Evolutionary conservation across 2,113 vertebrate species (phyloP).

Genomic region (Psilopogon haemacephalus): DNA sequence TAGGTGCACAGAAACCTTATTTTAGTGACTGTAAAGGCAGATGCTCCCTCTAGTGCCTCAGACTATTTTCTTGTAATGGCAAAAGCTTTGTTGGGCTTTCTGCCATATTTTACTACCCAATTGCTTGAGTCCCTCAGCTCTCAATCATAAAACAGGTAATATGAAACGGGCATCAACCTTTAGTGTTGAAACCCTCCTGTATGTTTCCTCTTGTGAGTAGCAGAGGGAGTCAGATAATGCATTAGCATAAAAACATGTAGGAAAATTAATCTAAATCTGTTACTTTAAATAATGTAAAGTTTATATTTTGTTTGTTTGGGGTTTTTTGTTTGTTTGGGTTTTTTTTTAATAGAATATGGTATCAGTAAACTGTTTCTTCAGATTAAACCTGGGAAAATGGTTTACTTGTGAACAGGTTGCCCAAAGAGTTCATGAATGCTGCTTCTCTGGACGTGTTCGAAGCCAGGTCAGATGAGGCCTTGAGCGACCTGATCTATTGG

Average conservation of each 20-base stretch:
- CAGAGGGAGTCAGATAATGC: not conserved
- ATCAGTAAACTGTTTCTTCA: not conserved
- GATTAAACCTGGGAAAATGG: not conserved
- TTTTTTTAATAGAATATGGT: not conserved
- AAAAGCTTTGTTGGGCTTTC: not conserved
- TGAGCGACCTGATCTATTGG: too few species aligned
- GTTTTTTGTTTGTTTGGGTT: not conserved
- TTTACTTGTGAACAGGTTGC: not conserved
- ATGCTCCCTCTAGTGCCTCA: conserved; percentile 67
- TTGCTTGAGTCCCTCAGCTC: not conserved
- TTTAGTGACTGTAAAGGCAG: conserved; percentile 43
- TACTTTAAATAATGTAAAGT: not conserved
- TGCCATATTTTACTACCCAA: conserved; percentile 25
- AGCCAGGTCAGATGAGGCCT: too few species aligned
- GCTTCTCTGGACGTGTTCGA: too few species aligned
- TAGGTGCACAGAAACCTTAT: not conserved
- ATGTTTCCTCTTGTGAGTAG: not conserved
- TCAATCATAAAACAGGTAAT: not conserved
- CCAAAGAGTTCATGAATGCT: too few species aligned
- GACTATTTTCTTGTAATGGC: not conserved
- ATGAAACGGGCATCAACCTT: not conserved
- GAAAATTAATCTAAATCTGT: not conserved
- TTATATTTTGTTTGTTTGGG: too few species aligned
- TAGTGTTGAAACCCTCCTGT: not conserved
- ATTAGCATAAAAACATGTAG: not conserved